phyloP scores from a whole-genome alignment of 2,797 vertebrate genomes.

The Gobio occitaniae region DNA sequence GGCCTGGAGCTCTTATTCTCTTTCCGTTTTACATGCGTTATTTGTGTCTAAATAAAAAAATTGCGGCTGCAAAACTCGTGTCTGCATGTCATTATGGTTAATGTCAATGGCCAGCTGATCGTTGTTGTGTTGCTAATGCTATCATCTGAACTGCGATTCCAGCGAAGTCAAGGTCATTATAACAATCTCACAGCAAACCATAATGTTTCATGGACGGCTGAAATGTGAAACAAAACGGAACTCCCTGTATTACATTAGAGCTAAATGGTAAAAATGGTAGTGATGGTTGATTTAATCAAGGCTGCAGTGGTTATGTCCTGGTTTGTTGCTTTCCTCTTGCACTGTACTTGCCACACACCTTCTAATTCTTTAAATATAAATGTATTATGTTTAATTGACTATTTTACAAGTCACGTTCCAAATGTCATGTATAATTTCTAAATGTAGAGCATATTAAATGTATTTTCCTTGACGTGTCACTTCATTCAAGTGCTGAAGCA shows the following conservation, averaged over 20 bases:
- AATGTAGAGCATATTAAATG: background rate
- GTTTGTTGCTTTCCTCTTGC: background rate
- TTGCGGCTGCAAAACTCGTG: background rate
- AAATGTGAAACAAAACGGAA: background rate
- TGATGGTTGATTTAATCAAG: background rate
- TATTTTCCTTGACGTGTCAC: background rate
- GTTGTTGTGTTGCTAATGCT: constrained; percentile 34
- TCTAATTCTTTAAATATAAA: background rate
- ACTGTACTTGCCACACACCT: background rate
- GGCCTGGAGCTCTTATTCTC: constrained; percentile 19
- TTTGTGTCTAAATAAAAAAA: background rate
- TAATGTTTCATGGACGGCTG: background rate
- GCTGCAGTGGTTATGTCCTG: background rate
- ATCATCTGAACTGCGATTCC: constrained; percentile 31
- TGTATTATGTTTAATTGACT: background rate
- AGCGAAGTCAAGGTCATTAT: constrained; percentile 56
- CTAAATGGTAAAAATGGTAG: background rate
- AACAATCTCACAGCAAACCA: background rate
- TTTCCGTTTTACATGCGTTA: too few relatives aligned
- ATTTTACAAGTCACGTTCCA: background rate
- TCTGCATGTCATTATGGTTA: background rate
- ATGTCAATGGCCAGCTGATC: background rate
- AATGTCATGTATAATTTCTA: background rate
- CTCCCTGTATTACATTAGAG: background rate
- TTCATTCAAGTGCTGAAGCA: background rate